phyloP scores from a whole-genome alignment of 2,113 vertebrate genomes.

The Ibidorhyncha struthersii region DNA sequence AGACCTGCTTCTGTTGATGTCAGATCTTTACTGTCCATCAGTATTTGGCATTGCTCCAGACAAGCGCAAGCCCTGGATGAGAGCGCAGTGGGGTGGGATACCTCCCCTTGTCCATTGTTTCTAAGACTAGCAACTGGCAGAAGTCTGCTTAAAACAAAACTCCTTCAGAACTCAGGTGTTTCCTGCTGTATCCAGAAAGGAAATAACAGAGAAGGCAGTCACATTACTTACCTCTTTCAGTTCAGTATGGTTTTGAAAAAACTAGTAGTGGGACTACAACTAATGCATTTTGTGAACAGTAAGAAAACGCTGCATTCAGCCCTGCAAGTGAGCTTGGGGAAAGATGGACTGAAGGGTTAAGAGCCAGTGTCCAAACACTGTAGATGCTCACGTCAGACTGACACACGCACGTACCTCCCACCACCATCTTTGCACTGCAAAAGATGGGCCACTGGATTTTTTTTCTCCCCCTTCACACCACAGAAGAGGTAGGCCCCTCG shows the following conservation, averaged over 20 bases:
- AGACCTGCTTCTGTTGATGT: background rate
- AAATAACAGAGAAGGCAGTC: background rate
- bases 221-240: background rate
- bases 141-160: background rate
- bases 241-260: background rate
- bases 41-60: background rate
- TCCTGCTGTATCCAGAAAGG: background rate
- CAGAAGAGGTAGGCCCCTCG: fast-evolving
- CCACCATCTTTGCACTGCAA: background rate
- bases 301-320: background rate
- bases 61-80: background rate
- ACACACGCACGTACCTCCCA: background rate
- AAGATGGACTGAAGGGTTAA: background rate
- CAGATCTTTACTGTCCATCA: background rate
- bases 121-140: background rate
- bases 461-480: background rate
- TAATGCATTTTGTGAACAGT: background rate
- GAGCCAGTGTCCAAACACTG: background rate
- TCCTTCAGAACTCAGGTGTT: background rate
- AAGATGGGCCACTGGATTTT: background rate
- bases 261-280: background rate
- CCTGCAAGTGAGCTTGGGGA: background rate
- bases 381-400: background rate
- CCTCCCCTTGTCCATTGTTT: background rate
- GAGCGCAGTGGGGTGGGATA: fast-evolving